Evolutionary conservation across 2,797 vertebrate genomes (phyloP), one percentile per base, ranked within the genome.

Genomic region (Diceros bicornis): DNA sequence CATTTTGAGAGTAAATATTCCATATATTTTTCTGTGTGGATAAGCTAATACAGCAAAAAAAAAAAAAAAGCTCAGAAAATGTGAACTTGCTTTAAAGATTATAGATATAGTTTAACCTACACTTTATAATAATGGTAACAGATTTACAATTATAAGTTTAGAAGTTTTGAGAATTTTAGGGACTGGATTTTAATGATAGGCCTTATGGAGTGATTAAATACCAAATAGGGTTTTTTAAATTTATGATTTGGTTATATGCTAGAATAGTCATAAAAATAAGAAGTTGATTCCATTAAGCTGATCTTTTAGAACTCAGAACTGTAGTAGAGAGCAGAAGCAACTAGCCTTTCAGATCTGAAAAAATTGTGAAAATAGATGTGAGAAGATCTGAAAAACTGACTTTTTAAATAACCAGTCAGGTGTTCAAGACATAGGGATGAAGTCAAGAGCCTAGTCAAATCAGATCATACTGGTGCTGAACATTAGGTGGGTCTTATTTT

Each of bases 401-500:
- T 78, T 93, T 89, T 94, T 78, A 81, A 32, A 52, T 52, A 59
- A 74, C n/a, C 20, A 90, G 0, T 79, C 29, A n/a, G 32, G 17
- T 89, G 23, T 95, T 87, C 10, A 90, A n/a, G 16, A 94, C 16
- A 14, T 44, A 74, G 32, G 25, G n/a, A 62, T 96, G 18, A 91
- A 91, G 57, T 79, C 25, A 91, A 88, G 82, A 81, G 23, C 41
- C 18, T 79, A 50, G 62, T 37, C 66, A 90, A 95, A 52, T 93
- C 55, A 90, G 41, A 52, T 91, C 83, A 57, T 91, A 13, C 55
- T 90, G 66, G 10, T 84, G 12, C 34, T 47, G 94, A 62, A 96
- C 71, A 89, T 52, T 77, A 91, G 79, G 17, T 92, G 37, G 77
- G 32, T 79, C 25, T 97, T 93, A 69, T 68, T 97, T 97, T 89